Base-by-base conservation (phyloP, 2,888 invertebrate genomes). In the Lepetodrilus schrolli region DNA sequence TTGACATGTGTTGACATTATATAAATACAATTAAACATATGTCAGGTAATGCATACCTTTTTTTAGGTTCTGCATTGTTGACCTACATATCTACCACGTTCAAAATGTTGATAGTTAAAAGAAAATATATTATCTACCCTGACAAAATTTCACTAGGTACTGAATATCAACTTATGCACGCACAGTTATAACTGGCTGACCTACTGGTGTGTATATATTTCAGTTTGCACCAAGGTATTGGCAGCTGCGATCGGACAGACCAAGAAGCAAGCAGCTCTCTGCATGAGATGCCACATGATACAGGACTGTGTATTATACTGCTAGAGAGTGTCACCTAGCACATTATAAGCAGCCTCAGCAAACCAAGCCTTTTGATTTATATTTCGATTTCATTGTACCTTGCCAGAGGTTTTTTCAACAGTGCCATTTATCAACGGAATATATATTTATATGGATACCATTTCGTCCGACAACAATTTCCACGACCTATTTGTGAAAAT, bases 171-270 rank as follows among this genome's bases (percentile, higher is more conserved):
- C n/a, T n/a, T n/a, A n/a, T n/a, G n/a, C n/a, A n/a, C n/a, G n/a
- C n/a, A n/a, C n/a, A n/a, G n/a, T n/a, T n/a, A n/a, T n/a, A n/a
- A n/a, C n/a, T n/a, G n/a, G n/a, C n/a, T n/a, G n/a, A n/a, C n/a
- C n/a, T n/a, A n/a, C n/a, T n/a, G n/a, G n/a, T n/a, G 7, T 66
- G 13, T 36, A 21, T 4, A 21, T 51, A 34, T 74, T 76, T 48
- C 76, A 76, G 76, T 71, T 34, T 69, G 71, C 58, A 69, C 74
- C 74, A 74, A 76, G 76, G 76, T 74, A 66, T 48, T 38, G 69
- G 37, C 69, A 73, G 68, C 72, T 66, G 30, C 38, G 58, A 74
- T 38, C 49, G 37, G 71, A 58, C 66, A 65, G 69, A 50, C 68
- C 50, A 74, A 37, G 51, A 49, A 47, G 34, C 21, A 47, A 20